Percentiles rank a stretch among this genome's conserved stretches.
These are phyloP conservation scores for Enteromius trimaculatus DNA, from an alignment of 2,797 vertebrate genomes.

Conservation along the genomic window DNA sequence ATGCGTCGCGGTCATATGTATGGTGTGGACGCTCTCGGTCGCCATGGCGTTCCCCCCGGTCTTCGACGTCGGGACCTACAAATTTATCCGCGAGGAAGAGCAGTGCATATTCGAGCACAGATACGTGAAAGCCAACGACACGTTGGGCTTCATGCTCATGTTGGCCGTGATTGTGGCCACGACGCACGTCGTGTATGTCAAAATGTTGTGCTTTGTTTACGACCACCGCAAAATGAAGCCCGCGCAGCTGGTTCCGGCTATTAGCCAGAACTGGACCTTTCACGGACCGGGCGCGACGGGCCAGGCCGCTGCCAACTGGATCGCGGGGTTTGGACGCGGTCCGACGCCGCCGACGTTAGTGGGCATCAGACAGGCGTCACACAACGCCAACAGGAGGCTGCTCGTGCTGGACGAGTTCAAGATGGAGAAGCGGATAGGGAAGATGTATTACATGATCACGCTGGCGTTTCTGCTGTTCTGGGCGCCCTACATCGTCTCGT, in stretches of 20 bases:
- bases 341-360: constrained; percentile 94
- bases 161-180: constrained; percentile 89
- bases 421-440: constrained; percentile 93
- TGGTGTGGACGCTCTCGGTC: constrained; percentile 93
- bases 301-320: constrained; percentile 97
- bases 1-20: constrained; percentile 90
- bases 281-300: constrained; percentile 95
- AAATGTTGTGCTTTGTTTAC: constrained; percentile 94
- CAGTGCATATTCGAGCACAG: constrained; percentile 96
- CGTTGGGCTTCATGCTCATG: constrained; percentile 94
- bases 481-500: constrained; percentile 93
- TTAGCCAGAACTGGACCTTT: constrained; percentile 98
- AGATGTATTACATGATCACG: constrained; percentile 97
- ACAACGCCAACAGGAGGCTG: constrained; percentile 86
- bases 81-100: constrained; percentile 90
- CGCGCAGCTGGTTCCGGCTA: constrained; percentile 91
- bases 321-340: constrained; percentile 93
- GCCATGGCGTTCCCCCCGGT: constrained; percentile 95
- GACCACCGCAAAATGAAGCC: constrained; percentile 98
- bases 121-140: constrained; percentile 92
- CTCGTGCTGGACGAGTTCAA: constrained; percentile 96
- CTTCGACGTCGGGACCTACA: constrained; percentile 92
- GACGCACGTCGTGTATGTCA: constrained; percentile 92
- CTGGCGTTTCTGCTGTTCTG: constrained; percentile 91
- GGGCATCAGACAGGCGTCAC: constrained; percentile 88